Conservation (phyloP, 2,888 invertebrate species). For the Hetaerina titia region DNA sequence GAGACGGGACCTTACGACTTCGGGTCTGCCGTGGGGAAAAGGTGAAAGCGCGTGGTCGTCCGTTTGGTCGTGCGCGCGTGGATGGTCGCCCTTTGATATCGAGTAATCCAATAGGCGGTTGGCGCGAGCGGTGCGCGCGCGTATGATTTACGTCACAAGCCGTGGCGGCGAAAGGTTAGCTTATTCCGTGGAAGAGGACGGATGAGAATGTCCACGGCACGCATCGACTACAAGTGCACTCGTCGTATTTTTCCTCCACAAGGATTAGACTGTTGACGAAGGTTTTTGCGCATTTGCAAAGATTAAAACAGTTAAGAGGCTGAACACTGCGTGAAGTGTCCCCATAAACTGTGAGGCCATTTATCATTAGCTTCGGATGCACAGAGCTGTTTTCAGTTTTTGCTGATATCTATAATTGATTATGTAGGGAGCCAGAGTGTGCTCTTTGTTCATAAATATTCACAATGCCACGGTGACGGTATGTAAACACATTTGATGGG, state of each 20-base stretch:
- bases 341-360: background rate
- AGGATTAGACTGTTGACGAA: background rate
- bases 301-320: constrained; percentile 5
- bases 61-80: constrained; percentile 36
- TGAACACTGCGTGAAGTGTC: background rate
- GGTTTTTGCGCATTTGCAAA: background rate
- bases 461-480: no score
- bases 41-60: constrained; percentile 40
- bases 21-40: constrained; percentile 29
- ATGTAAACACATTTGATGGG: no score
- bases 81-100: constrained; percentile 56
- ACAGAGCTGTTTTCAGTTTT: background rate
- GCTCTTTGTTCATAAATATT: background rate
- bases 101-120: constrained; percentile 58
- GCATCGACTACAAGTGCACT: background rate
- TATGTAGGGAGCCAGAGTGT: background rate
- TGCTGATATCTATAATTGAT: background rate
- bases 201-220: background rate
- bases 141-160: constrained; percentile 18
- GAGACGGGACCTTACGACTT: constrained; percentile 32
- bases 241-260: constrained; percentile 21
- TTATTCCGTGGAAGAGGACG: background rate
- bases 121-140: constrained; percentile 1
- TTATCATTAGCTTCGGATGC: background rate
- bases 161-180: constrained; percentile 5